Conservation (phyloP, 1,140 invertebrate genomes). For the Ips typographus region DNA sequence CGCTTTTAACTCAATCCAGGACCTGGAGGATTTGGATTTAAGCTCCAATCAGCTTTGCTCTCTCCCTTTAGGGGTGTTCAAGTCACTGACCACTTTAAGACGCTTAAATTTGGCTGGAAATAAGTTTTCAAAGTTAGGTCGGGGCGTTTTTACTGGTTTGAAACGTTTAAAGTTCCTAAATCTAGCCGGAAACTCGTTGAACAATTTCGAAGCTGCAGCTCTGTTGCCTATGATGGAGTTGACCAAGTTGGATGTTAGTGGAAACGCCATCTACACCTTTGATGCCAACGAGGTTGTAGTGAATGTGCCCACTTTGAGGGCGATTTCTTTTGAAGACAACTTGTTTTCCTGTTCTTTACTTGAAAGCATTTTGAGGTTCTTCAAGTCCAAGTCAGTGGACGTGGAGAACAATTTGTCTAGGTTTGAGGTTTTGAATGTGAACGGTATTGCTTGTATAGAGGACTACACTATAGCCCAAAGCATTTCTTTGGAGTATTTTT, state of each 20-base stretch:
- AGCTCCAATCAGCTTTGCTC: slow-evolving; percentile 43
- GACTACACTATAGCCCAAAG: slow-evolving; percentile 20
- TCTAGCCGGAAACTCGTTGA: slow-evolving; percentile 43
- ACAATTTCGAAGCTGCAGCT: slow-evolving; percentile 36
- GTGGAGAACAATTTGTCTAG: slow-evolving; percentile 34
- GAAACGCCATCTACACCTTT: slow-evolving; percentile 44
- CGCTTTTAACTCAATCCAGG: slow-evolving; percentile 40
- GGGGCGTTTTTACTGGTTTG: slow-evolving; percentile 46
- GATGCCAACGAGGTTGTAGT: slow-evolving; percentile 38
- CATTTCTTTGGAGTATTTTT: slow-evolving; percentile 24
- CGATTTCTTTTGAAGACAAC: slow-evolving; percentile 44
- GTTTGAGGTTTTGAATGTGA: slow-evolving; percentile 46
- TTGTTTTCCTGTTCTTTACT: slow-evolving; percentile 42
- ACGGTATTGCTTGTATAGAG: slow-evolving; percentile 47
- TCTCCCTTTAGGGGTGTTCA: slow-evolving; percentile 45
- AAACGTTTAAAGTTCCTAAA: slow-evolving; percentile 40
- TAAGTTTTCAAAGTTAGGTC: slow-evolving; percentile 40
- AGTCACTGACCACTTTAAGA: slow-evolving; percentile 35
- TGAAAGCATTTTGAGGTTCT: slow-evolving; percentile 41
- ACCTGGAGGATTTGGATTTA: slow-evolving; percentile 45
- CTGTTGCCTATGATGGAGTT: slow-evolving; percentile 41
- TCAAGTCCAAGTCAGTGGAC: slow-evolving; percentile 39
- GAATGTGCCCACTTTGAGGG: slow-evolving; percentile 39
- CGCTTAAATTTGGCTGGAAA: slow-evolving; percentile 45
- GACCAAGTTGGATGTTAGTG: slow-evolving; percentile 41